Base-by-base conservation (phyloP, 2,888 invertebrate genomes). In the Brassicogethes aeneus region DNA sequence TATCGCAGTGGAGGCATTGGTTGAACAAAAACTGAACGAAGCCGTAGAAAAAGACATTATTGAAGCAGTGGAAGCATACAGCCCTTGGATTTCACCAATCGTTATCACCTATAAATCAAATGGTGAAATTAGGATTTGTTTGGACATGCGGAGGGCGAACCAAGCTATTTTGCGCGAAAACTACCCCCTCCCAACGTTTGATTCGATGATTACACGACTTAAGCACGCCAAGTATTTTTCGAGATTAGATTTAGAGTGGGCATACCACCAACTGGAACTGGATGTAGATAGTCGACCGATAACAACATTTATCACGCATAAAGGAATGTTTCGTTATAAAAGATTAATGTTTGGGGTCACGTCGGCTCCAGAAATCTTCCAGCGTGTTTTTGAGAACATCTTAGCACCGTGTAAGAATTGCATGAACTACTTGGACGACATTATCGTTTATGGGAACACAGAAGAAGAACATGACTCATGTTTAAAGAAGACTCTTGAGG, bases 131-230 rank as follows among this genome's bases (percentile, higher is more conserved):
- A 43, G 56, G 2, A 38, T 60, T 15, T 58, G 58, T 40, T 40
- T 59, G 17, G 59, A 60, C 39, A 56, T 57, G 47, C 39, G 54
- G 5, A 5, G 57, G n/a, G 43, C 52, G 41, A 57, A 61, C 45
- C 38, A 41, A 38, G 53, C 16, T 16, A 32, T 10, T 12, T 23
- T 23, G 10, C 5, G 23, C 5, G 23, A 23, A 23, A 23, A 23
- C 23, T 23, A 7, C 10, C 23, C 23, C 5, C 23, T 23, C 10
- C 23, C 23, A 10, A 7, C 5, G 5, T 23, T 23, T 23, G 23
- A 23, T 10, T 23, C 10, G 5, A 23, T 23, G 23, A n/a, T n/a
- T n/a, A 23, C 23, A 23, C 5, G 5, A 7, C 23, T 36, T 3
- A 10, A 7, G 13, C 3, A 17, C 15, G 32, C 32, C 13, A 8